These are phyloP conservation scores for Sebastes oblongus DNA, from an alignment of 2,797 vertebrate genomes.

Conservation along the genomic window DNA sequence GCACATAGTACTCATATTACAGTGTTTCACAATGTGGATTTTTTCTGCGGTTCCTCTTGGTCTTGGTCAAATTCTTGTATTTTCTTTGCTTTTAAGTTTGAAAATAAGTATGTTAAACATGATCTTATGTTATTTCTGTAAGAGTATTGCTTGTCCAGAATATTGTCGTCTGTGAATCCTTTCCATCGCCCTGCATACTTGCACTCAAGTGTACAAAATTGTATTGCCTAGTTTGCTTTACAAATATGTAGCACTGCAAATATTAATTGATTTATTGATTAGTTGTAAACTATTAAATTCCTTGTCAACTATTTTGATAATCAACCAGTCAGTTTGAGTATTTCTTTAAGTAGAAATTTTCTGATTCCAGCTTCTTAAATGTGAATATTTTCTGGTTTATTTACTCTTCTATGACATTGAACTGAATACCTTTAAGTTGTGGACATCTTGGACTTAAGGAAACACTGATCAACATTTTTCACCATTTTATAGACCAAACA, in stretches of 20 bases:
- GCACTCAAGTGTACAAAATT: background rate
- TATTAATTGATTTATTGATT: too few relatives aligned
- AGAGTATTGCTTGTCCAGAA: background rate
- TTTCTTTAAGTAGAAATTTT: rapidly evolving
- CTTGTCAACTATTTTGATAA: too few relatives aligned
- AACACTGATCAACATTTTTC: too few relatives aligned
- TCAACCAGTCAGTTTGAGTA: too few relatives aligned
- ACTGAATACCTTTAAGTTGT: too few relatives aligned
- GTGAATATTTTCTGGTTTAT: too few relatives aligned
- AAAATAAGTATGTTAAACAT: background rate
- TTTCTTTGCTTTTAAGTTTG: background rate
- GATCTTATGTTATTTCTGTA: background rate
- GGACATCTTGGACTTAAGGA: too few relatives aligned
- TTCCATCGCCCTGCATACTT: background rate
- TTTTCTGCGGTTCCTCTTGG: background rate
- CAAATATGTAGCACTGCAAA: rapidly evolving
- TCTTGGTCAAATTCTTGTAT: background rate
- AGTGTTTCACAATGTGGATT: constrained; percentile 15
- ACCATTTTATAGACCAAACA: too few relatives aligned
- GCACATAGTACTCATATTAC: constrained; percentile 31
- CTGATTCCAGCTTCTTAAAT: too few relatives aligned
- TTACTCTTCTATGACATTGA: too few relatives aligned
- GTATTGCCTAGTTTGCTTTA: background rate
- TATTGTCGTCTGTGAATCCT: background rate
- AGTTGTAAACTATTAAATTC: too few relatives aligned